A percentile compares a stretch with the other conserved stretches of the same genome.
These are phyloP conservation scores for Megaceryle maxima DNA, from an alignment of 2,113 vertebrate species.

Conservation along the genomic window DNA sequence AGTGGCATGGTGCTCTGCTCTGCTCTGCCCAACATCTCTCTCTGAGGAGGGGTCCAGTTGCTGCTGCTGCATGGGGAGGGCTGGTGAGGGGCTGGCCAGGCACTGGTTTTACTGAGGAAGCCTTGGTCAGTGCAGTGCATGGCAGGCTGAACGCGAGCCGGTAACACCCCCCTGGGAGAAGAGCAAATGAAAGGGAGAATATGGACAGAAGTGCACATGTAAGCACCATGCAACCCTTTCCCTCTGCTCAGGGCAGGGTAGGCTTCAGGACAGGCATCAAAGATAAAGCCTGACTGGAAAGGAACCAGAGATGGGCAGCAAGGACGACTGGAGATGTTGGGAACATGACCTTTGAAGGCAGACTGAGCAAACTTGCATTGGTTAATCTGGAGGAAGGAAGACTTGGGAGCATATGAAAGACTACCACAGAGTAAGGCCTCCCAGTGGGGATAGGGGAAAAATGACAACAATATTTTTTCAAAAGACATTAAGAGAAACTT, in stretches of 20 bases:
- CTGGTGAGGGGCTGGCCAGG: not conserved
- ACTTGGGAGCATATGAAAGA: not conserved
- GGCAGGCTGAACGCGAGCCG: not conserved
- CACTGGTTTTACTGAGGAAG: not conserved
- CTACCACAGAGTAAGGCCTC: not conserved
- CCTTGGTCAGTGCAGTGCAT: not conserved
- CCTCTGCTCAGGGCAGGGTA: not conserved
- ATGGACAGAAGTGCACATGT: rapidly evolving
- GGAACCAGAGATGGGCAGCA: not conserved
- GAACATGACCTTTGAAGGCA: not conserved
- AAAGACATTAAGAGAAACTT: not conserved
- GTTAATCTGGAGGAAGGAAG: not conserved
- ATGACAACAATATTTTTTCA: not conserved
- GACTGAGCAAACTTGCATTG: not conserved
- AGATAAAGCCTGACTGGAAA: not conserved
- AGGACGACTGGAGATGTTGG: not conserved
- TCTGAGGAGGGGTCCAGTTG: not conserved
- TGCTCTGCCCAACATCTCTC: rapidly evolving
- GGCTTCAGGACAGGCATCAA: not conserved
- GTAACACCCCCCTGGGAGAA: not conserved
- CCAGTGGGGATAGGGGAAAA: not conserved
- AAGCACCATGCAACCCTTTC: not conserved
- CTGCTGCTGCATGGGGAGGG: not conserved
- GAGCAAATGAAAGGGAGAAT: not conserved
- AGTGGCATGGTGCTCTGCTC: rapidly evolving